Evolutionary conservation across 2,888 invertebrate species (phyloP), one percentile per base, ranked within the genome.

Genomic region (Latrodectus hesperus): DNA sequence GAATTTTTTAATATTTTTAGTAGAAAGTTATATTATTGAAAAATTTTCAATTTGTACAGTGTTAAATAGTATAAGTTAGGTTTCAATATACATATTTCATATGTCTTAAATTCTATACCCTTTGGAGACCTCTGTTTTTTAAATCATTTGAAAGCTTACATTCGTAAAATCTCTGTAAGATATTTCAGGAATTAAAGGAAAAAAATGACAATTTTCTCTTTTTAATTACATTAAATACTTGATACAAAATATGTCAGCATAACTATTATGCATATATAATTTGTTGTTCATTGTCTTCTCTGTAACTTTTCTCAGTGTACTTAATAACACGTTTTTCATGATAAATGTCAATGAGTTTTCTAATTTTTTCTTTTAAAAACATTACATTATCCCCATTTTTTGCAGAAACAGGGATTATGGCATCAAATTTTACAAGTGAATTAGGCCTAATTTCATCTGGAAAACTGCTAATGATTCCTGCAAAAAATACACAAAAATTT

Each of bases 391-490:
- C 70, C 5, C 76, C 84, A 38, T 81, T 83, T 65, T 82, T 84
- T 65, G 90, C 81, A 78, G 89, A 90, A 65, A 90, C 86, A 9
- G 89, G 84, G n/a, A 97, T 92, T 81, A 98, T 94, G 90, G 95
- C 94, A 90, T 95, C 94, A 92, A 98, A 98, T 80, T 94, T 93
- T 9, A 97, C 92, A 0, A 95, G 90, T 90, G 93, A 94, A 75
- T 94, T 93, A 0, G 98, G 97, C 84, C 94, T 93, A 52, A 96
- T 92, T 89, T 95, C 94, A 88, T 94, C 93, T 0, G 96, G 95
- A 90, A 95, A 94, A 55, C 94, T 92, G 0, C 93, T 90, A 16
- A 94, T 90, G 60, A 92, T 92, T 14, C 92, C 93, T 91, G 91
- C 9, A 76, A 90, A 93, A 90, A 68, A 88, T 80, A 80, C 73